A percentile compares a stretch with the other conserved stretches of the same genome.
These are phyloP conservation scores for Lymantria dispar DNA, from an alignment of 2,888 invertebrate species.

Conservation along the genomic window DNA sequence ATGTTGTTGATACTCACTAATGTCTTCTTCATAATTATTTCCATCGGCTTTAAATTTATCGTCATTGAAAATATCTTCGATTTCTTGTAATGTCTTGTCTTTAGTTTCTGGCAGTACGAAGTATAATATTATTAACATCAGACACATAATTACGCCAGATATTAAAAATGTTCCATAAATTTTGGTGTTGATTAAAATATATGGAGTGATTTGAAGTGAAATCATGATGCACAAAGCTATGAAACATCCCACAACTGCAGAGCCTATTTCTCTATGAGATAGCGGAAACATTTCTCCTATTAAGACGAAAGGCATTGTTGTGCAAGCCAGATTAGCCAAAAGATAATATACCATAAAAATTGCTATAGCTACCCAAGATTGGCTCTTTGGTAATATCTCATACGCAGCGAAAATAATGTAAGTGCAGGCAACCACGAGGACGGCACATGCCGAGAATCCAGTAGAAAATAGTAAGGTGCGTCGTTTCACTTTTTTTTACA, in stretches of 20 bases:
- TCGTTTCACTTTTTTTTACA: conserved; percentile 38
- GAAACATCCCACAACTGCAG: conserved; percentile 39
- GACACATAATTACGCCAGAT: conserved; percentile 22
- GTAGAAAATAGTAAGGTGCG: conserved; percentile 50
- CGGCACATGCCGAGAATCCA: conserved; percentile 42
- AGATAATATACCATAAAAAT: conserved; percentile 52
- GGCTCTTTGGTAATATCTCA: conserved; percentile 34
- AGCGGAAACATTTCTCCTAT: conserved; percentile 62
- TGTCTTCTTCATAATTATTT: conserved; percentile 5
- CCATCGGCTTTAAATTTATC: conserved; percentile 13
- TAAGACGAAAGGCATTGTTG: conserved; percentile 55
- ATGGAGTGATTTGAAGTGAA: conserved; percentile 45
- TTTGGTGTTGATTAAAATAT: conserved; percentile 38
- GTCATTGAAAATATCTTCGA: conserved; percentile 41
- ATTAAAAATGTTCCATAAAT: conserved; percentile 42
- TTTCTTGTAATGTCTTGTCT: conserved; percentile 45
- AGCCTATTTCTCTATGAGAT: conserved; percentile 51
- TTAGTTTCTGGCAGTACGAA: conserved; percentile 48
- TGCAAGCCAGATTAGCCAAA: conserved; percentile 57
- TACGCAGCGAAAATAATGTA: conserved; percentile 43
- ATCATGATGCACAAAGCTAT: conserved; percentile 42
- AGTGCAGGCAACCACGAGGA: conserved; percentile 40
- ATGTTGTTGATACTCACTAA: too few species aligned
- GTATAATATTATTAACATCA: conserved; percentile 32
- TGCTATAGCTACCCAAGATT: conserved; percentile 41